Conservation (phyloP, 2,888 invertebrate species). For the Rhogogaster chlorosoma region DNA sequence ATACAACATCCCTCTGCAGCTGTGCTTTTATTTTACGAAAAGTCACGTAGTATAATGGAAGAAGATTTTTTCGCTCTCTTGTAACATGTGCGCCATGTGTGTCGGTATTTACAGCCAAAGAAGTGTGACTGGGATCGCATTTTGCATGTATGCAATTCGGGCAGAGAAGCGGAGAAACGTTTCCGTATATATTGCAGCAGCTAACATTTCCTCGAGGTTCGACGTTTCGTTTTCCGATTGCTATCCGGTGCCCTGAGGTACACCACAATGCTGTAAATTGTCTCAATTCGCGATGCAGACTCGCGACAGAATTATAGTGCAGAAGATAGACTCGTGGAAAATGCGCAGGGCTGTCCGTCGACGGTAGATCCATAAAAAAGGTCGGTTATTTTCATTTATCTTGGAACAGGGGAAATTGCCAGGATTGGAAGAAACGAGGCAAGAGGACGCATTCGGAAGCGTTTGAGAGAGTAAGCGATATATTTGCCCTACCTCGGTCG, state of each 20-base stretch:
- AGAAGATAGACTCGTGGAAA: background rate
- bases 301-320: background rate
- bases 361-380: background rate
- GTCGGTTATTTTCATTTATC: slow-evolving; percentile 38
- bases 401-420: slow-evolving; percentile 34
- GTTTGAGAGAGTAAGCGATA: slow-evolving; percentile 36
- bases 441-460: slow-evolving; percentile 36
- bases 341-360: background rate
- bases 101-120: background rate
- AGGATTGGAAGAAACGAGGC: slow-evolving; percentile 43
- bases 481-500: slow-evolving; percentile 27
- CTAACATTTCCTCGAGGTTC: background rate
- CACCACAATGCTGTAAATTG: background rate
- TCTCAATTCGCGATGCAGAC: background rate
- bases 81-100: background rate
- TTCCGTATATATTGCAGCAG: background rate
- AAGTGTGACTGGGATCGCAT: background rate
- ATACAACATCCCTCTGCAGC: background rate
- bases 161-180: background rate
- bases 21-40: background rate
- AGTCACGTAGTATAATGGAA: background rate
- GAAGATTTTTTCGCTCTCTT: background rate
- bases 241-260: background rate
- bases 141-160: background rate
- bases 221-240: background rate